phyloP scores from a whole-genome alignment of 2,113 vertebrate species.

The Poicephalus meyeri region DNA sequence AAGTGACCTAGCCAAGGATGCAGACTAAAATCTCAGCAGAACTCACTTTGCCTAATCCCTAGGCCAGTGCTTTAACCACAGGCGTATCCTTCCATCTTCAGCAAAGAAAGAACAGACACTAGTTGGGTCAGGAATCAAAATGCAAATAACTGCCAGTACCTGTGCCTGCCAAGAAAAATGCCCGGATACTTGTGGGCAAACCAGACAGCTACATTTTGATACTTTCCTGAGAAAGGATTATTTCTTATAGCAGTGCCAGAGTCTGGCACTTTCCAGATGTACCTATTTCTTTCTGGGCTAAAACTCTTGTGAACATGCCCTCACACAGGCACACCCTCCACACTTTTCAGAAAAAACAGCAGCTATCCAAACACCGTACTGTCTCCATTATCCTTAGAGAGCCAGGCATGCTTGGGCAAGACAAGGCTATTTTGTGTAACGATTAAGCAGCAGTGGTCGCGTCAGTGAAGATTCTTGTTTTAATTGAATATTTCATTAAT shows the following conservation, averaged over 20 bases:
- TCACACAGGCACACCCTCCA: background rate
- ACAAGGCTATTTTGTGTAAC: background rate
- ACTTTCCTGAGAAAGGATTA: slow-evolving; percentile 40
- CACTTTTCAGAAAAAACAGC: background rate
- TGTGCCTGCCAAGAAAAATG: slow-evolving; percentile 40
- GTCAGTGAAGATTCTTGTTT: slow-evolving; percentile 29
- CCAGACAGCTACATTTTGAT: slow-evolving; percentile 39
- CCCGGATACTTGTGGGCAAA: slow-evolving; percentile 34
- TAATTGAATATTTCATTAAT: slow-evolving; percentile 59
- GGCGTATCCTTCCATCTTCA: slow-evolving; percentile 35
- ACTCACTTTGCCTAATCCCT: slow-evolving; percentile 23
- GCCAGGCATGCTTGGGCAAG: background rate
- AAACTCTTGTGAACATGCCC: slow-evolving; percentile 23
- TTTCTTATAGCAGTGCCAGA: slow-evolving; percentile 5
- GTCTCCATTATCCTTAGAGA: slow-evolving; percentile 45
- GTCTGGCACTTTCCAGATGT: slow-evolving; percentile 57
- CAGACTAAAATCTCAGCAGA: slow-evolving; percentile 49
- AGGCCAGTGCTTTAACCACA: slow-evolving; percentile 51
- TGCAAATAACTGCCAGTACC: background rate
- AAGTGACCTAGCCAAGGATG: slow-evolving; percentile 45
- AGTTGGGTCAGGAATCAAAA: slow-evolving; percentile 15
- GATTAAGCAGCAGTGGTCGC: background rate
- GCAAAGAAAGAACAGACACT: slow-evolving; percentile 35
- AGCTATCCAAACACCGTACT: slow-evolving; percentile 11
- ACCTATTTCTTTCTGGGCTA: slow-evolving; percentile 37